phyloP scores from a whole-genome alignment of 1,140 invertebrate species.

The Stenopsyche tienmushanensis region DNA sequence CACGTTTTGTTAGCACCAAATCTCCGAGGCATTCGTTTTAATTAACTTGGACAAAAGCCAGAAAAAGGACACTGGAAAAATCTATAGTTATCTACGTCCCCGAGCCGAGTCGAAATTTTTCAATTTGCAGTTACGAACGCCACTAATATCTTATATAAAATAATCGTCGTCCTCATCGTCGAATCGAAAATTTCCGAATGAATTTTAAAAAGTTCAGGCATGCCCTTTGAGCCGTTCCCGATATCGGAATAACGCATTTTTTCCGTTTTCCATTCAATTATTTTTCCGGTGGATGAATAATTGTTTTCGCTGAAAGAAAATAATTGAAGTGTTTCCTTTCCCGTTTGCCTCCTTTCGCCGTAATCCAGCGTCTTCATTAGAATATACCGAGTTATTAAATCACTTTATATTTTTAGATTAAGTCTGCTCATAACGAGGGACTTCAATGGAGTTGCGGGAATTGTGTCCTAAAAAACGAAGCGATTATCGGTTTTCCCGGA shows the following conservation, averaged over 20 bases:
- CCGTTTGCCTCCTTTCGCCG: background rate
- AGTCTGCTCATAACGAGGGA: too few species aligned
- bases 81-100: slow-evolving; percentile 19
- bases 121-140: slow-evolving; percentile 36
- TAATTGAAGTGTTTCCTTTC: slow-evolving; percentile 11
- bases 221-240: background rate
- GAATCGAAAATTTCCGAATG: slow-evolving; percentile 15
- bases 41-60: slow-evolving; percentile 38
- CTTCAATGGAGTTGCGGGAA: too few species aligned
- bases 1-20: slow-evolving; percentile 2
- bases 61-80: slow-evolving; percentile 25
- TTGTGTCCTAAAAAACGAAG: too few species aligned
- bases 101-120: slow-evolving; percentile 31
- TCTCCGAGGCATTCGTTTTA: slow-evolving; percentile 25
- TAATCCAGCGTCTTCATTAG: background rate
- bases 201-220: background rate
- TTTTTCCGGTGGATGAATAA: slow-evolving; percentile 19
- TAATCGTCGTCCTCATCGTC: slow-evolving; percentile 15
- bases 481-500: too few species aligned
- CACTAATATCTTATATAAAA: slow-evolving; percentile 15
- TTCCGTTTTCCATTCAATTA: slow-evolving; percentile 14
- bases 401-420: too few species aligned
- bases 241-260: background rate
- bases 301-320: slow-evolving; percentile 2
- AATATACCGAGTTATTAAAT: background rate